phyloP scores from a whole-genome alignment of 2,888 invertebrate genomes.

The Apotomis turbidana region DNA sequence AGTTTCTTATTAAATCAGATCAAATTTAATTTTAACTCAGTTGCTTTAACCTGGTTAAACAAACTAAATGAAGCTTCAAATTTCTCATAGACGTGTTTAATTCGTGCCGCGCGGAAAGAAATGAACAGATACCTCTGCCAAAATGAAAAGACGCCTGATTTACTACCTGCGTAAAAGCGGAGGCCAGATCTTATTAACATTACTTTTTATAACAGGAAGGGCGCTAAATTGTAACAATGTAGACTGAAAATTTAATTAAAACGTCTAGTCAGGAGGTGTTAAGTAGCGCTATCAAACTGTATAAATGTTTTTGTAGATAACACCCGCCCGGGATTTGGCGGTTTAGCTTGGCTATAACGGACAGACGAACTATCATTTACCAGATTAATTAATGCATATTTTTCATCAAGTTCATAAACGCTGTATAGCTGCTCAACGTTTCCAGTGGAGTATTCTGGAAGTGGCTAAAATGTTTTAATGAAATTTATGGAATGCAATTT shows the following conservation, averaged over 20 bases:
- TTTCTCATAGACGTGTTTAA: slow-evolving; percentile 76
- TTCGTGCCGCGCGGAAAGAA: slow-evolving; percentile 72
- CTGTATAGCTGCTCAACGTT: not conserved
- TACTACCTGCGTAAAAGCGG: slow-evolving; percentile 74
- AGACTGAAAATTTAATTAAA: slow-evolving; percentile 80
- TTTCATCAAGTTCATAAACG: slow-evolving; percentile 28
- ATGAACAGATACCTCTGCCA: slow-evolving; percentile 76
- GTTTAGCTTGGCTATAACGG: slow-evolving; percentile 22
- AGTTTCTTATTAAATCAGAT: slow-evolving; percentile 29
- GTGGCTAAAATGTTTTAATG: slow-evolving; percentile 3
- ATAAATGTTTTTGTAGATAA: slow-evolving; percentile 54
- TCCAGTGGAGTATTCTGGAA: slow-evolving; percentile 3
- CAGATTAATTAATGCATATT: slow-evolving; percentile 32
- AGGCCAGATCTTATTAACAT: slow-evolving; percentile 79
- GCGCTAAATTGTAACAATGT: slow-evolving; percentile 79
- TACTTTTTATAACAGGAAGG: slow-evolving; percentile 79
- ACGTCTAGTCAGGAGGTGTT: slow-evolving; percentile 72
- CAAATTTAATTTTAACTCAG: slow-evolving; percentile 30
- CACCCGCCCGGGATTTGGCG: slow-evolving; percentile 47
- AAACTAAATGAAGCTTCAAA: slow-evolving; percentile 57
- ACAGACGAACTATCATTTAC: slow-evolving; percentile 30
- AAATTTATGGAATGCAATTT: not conserved
- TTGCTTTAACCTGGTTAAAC: slow-evolving; percentile 33
- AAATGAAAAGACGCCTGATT: slow-evolving; percentile 80
- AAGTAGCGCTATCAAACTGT: slow-evolving; percentile 71